Evolutionary conservation across 2,113 vertebrate genomes (phyloP).

Genomic region (Trichechus manatus): DNA sequence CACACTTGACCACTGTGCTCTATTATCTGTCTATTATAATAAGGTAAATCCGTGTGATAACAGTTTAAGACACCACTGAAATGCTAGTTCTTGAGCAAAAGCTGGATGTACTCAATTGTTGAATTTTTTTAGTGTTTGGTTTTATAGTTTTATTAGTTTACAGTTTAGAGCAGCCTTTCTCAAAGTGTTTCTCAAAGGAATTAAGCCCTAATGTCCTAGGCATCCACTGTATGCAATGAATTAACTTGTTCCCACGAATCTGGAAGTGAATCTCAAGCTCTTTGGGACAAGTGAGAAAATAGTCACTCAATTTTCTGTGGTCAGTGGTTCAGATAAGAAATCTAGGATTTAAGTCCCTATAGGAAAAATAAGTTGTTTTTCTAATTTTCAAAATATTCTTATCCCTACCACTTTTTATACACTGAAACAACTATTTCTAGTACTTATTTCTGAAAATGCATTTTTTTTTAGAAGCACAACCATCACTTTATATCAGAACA

Average conservation of each 20-base stretch:
- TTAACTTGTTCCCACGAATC: neutral
- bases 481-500: slow-evolving; percentile 15
- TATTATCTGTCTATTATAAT: neutral
- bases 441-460: slow-evolving; percentile 30
- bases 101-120: neutral
- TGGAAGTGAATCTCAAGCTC: neutral
- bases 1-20: neutral
- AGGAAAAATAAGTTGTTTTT: slow-evolving; percentile 42
- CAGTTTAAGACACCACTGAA: slow-evolving; percentile 4
- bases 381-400: neutral
- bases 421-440: neutral
- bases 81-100: slow-evolving; percentile 29
- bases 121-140: neutral
- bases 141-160: neutral
- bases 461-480: neutral
- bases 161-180: neutral
- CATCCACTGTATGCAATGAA: neutral
- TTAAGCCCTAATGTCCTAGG: neutral
- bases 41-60: neutral
- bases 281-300: slow-evolving; percentile 9
- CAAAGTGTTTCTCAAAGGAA: slow-evolving; percentile 39
- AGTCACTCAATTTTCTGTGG: neutral
- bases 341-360: neutral
- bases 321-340: neutral
- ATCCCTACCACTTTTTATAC: neutral